Base-by-base conservation (phyloP, 2,797 vertebrate genomes). In the Pipistrellus kuhlii region DNA sequence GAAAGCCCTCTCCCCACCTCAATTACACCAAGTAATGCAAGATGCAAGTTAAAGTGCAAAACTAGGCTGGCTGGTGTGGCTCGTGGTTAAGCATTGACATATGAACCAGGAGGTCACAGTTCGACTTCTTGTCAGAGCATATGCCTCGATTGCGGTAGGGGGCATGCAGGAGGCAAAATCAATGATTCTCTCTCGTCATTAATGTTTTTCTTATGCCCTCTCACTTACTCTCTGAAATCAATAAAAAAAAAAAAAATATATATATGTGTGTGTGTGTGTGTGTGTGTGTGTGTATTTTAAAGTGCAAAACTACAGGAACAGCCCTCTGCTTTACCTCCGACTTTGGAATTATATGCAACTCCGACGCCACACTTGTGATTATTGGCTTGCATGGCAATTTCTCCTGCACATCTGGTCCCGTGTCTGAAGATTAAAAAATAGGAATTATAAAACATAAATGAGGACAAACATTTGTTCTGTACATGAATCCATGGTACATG, bases 381-480 rank as follows among this genome's bases (percentile, higher is more conserved):
- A 98, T 99, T 99, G 62, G 99, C 99, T 97, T 99, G 99, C 99
- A 99, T 99, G 38, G 99, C 99, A 82, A 99, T 99, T 98, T 99
- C 99, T 90, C 99, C 99, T 32, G 99, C 99, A 97, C 99, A 99
- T 77, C 99, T 98, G 46, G 99, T 99, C 32, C 99, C 99, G 66
- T 99, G 99, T 96, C 99, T 99, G 87, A 83, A 88, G 59, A 94
- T 95, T 51, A 73, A 88, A 97, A 95, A 98, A 96, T 21, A 96
- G 0, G 80, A 82, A 95, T 96, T 82, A 92, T 91, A 94, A 76
- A 95, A 71, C 7, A 85, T 6, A 48, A 85, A 46, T 59, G 46
- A 91, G 32, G 21, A 17, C 21, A 92, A 75, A 71, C 10, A 81
- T 71, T 90, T 41, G 6, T 68, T 71, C 92, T 57, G 21, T 32